Base-by-base conservation (phyloP, 2,888 invertebrate genomes). In the Cerastis leucographa region DNA sequence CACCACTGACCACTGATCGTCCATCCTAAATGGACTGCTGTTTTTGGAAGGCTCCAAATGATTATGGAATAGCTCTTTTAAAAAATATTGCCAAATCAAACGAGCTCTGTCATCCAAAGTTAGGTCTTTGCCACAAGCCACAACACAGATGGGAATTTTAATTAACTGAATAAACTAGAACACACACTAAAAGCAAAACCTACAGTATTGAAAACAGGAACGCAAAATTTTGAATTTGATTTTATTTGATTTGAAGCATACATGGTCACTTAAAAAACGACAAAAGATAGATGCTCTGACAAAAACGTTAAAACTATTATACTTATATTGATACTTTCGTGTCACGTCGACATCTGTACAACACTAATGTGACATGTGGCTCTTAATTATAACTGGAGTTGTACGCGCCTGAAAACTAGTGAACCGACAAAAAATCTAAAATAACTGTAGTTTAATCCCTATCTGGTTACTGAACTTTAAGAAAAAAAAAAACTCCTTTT, bases 391-490 rank as follows among this genome's bases (percentile, higher is more conserved):
- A 96, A 94, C 93, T 92, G 91, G 92, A 93, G 94, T 92, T 92
- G 90, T 91, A 92, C 90, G 93, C 94, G 92, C 93, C 95, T 87
- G 88, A 93, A 94, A 95, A 94, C 95, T 95, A 92, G 90, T 94
- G 93, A 94, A 94, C 93, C 93, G 93, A 91, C 89, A 91, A 92
- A 92, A 95, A 95, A 93, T 90, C 90, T 92, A 94, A 95, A 95
- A 95, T 94, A 95, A 94, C 95, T 93, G 93, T 94, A 80, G 90
- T 94, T 93, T 94, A 94, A 94, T 94, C 93, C 92, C 91, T 92
- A 95, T 95, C 95, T 96, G 96, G 96, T 96, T 95, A 96, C 95
- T 96, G 95, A 96, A 95, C 96, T 94, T 91, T 80, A 68, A 64
- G 64, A 83, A 81, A 88, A 82, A 89, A 93, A 94, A 93, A 92